Conservation (phyloP, 2,113 vertebrate genomes). For the Salvelinus sp. region DNA sequence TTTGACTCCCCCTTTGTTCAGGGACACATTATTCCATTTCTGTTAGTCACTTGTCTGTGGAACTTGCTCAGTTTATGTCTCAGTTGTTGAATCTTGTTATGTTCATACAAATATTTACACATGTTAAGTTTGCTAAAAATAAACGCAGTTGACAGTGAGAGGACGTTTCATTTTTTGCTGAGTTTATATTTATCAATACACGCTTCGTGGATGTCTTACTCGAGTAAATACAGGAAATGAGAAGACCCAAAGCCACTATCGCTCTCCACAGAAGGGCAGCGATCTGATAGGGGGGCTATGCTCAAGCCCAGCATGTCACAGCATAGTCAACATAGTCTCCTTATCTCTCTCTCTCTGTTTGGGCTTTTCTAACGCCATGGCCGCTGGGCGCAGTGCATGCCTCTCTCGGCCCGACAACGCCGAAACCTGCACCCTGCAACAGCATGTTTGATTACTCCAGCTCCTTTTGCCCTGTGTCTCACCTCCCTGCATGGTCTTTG, state of each 20-base stretch:
- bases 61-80: too few relatives aligned
- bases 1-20: too few relatives aligned
- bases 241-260: not conserved
- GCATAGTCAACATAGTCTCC: slow-evolving; percentile 30
- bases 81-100: too few relatives aligned
- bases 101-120: too few relatives aligned
- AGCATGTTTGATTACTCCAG: slow-evolving; percentile 7
- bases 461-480: not conserved
- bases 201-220: not conserved
- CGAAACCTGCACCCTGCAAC: slow-evolving; percentile 10
- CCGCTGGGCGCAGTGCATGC: not conserved
- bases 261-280: not conserved
- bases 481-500: not conserved
- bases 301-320: not conserved
- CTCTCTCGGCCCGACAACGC: not conserved
- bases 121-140: too few relatives aligned
- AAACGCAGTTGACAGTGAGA: too few relatives aligned
- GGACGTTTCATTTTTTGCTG: too few relatives aligned
- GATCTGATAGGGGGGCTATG: slow-evolving; percentile 27
- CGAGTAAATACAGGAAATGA: not conserved
- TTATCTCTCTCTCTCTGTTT: slow-evolving; percentile 39
- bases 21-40: too few relatives aligned
- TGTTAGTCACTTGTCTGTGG: too few relatives aligned
- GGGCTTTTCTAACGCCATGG: slow-evolving; percentile 32
- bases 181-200: not conserved